phyloP scores from a whole-genome alignment of 1,140 invertebrate genomes.

The Tetranychus cinnabarinus region DNA sequence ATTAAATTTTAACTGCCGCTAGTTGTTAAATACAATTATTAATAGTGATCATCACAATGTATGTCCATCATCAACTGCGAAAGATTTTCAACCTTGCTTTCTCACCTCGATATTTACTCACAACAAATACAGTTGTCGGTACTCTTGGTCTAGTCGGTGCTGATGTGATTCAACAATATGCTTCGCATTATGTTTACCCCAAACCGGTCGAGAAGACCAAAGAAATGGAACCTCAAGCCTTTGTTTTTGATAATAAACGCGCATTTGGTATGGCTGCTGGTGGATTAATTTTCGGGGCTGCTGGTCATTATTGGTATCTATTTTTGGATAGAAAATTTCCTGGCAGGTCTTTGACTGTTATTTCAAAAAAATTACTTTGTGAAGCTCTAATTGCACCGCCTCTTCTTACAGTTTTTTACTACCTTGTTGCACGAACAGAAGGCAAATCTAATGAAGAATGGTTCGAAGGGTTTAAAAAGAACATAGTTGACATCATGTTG shows the following conservation, averaged over 20 bases:
- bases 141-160: background rate
- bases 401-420: conserved; percentile 8
- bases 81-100: background rate
- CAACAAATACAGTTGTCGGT: background rate
- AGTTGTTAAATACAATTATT: no score
- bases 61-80: no score
- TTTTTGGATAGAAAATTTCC: conserved; percentile 43
- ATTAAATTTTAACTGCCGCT: no score
- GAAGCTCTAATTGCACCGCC: conserved; percentile 14
- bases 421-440: conserved; percentile 40
- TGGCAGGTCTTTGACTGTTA: conserved; percentile 25
- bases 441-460: conserved; percentile 24
- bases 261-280: background rate
- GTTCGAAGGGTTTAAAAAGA: no score
- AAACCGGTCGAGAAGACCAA: background rate
- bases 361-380: conserved; percentile 31
- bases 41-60: no score
- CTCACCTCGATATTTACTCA: background rate
- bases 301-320: conserved; percentile 42
- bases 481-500: background rate
- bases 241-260: no score
- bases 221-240: no score
- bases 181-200: background rate
- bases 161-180: background rate
- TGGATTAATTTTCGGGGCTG: conserved; percentile 12